Conservation (phyloP, 2,888 invertebrate genomes). For the Thymelicus sylvestris region DNA sequence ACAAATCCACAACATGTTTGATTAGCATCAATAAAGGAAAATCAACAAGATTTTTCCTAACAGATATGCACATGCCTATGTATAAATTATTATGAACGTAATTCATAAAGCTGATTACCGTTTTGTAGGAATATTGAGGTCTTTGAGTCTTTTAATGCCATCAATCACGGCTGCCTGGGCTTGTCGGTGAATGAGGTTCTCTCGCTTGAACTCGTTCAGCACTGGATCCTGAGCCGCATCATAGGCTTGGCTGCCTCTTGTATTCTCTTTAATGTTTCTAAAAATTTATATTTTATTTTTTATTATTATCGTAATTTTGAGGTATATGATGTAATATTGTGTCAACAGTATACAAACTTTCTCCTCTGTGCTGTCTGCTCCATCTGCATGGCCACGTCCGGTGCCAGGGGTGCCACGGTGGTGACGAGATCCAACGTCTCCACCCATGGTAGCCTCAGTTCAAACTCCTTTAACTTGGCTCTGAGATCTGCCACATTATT, state of each 20-base stretch:
- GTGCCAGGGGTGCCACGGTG: constrained; percentile 91
- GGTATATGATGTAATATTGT: too few relatives aligned
- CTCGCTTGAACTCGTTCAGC: constrained; percentile 95
- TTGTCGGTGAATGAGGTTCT: constrained; percentile 94
- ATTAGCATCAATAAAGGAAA: too few relatives aligned
- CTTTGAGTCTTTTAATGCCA: constrained; percentile 91
- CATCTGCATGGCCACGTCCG: constrained; percentile 91
- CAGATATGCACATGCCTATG: too few relatives aligned
- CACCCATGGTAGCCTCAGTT: constrained; percentile 91
- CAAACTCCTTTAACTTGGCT: constrained; percentile 89
- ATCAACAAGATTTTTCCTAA: too few relatives aligned
- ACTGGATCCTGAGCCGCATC: constrained; percentile 90
- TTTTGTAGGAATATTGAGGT: constrained; percentile 90
- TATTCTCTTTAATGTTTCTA: constrained; percentile 85
- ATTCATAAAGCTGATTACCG: constrained; percentile 64
- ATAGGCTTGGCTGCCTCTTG: constrained; percentile 87
- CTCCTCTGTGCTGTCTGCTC: constrained; percentile 90
- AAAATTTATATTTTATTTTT: neutral
- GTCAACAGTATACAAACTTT: constrained; percentile 60
- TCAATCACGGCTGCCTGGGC: constrained; percentile 94
- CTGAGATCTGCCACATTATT: constrained; percentile 91
- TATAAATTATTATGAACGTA: too few relatives aligned
- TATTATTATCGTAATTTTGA: too few relatives aligned
- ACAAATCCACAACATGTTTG: too few relatives aligned
- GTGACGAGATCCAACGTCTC: constrained; percentile 93